Conservation (phyloP, 1,140 invertebrate species). For the Pseudomyrmex sp. region DNA sequence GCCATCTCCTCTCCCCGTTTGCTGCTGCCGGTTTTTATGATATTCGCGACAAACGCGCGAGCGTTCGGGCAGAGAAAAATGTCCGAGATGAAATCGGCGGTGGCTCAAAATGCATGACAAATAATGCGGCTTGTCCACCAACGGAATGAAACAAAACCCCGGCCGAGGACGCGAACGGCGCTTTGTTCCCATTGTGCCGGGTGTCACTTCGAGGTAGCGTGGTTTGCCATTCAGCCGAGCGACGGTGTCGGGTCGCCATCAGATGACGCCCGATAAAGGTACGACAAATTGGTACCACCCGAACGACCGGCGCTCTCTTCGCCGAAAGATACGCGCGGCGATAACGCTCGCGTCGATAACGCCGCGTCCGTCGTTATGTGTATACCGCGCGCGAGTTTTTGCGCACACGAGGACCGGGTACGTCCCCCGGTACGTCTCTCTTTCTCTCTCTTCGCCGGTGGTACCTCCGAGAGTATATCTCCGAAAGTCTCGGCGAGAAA, state of each 20-base stretch:
- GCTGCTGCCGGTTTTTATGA: conserved; percentile 58
- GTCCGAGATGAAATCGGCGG: conserved; percentile 82
- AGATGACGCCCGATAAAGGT: conserved; percentile 83
- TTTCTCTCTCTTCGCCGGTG: conserved; percentile 4
- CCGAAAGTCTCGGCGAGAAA: conserved; percentile 7
- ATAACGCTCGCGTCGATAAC: conserved; percentile 81
- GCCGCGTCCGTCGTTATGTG: conserved; percentile 65
- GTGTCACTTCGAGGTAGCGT: conserved; percentile 82
- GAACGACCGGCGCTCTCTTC: conserved; percentile 81
- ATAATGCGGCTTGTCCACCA: conserved; percentile 80
- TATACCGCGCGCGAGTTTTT: conserved; percentile 56
- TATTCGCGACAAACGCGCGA: conserved; percentile 49
- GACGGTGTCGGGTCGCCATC: conserved; percentile 83
- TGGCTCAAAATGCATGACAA: conserved; percentile 82
- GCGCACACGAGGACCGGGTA: conserved; percentile 50
- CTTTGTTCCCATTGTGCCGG: conserved; percentile 83
- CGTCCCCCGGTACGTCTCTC: conserved; percentile 24
- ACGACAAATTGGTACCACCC: conserved; percentile 84
- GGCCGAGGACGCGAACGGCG: conserved; percentile 75
- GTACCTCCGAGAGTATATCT: background rate
- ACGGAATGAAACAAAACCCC: conserved; percentile 83
- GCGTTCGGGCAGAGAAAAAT: conserved; percentile 80
- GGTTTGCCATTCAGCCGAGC: conserved; percentile 75
- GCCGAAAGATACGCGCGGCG: conserved; percentile 75
- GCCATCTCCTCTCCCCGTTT: background rate